phyloP scores from a whole-genome alignment of 2,888 invertebrate genomes.

The Apodemia zela region DNA sequence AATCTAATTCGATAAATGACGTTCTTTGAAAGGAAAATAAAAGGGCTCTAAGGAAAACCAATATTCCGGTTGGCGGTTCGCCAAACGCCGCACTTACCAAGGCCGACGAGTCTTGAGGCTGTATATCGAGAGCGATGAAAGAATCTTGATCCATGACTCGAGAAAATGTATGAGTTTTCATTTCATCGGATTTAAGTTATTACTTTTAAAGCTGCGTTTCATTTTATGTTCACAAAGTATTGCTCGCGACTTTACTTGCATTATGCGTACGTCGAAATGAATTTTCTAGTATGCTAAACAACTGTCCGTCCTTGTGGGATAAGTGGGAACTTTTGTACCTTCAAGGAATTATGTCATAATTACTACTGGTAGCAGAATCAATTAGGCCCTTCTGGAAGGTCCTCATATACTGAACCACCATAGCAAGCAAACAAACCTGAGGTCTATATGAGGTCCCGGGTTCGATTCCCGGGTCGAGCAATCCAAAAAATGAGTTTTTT shows the following conservation, averaged over 20 bases:
- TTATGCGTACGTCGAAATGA: no score
- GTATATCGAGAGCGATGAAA: constrained; percentile 6
- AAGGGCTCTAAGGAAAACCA: constrained; percentile 29
- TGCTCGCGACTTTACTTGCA: background rate
- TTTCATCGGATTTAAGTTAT: constrained; percentile 2
- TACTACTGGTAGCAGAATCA: no score
- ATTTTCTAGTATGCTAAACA: no score
- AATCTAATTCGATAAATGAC: constrained; percentile 27
- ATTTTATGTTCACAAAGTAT: background rate
- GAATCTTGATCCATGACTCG: constrained; percentile 10
- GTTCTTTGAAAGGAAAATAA: constrained; percentile 21
- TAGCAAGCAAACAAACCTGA: no score
- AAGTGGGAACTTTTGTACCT: no score
- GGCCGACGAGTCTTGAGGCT: constrained; percentile 22
- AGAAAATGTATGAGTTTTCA: background rate
- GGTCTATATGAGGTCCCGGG: no score
- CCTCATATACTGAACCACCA: no score
- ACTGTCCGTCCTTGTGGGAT: no score
- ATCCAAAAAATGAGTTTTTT: no score
- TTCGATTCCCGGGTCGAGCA: no score
- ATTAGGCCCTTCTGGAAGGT: no score
- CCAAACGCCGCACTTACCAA: constrained; percentile 26
- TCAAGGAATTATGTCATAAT: no score
- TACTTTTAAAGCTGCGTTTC: background rate
- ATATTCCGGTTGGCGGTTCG: constrained; percentile 31